phyloP scores from a whole-genome alignment of 23 tunicate species.

The Pegea sp. region DNA sequence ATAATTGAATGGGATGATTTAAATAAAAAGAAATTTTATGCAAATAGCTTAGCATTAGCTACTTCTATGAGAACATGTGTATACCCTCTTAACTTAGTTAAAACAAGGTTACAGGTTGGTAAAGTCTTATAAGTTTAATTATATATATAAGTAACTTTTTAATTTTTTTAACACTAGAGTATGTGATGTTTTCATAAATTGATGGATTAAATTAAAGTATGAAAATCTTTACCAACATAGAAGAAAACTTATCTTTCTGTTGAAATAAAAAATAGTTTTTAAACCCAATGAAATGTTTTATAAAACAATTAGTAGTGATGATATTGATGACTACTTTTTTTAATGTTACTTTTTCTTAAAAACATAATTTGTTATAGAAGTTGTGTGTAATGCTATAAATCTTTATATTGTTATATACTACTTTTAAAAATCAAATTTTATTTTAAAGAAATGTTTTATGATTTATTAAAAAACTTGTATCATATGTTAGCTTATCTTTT shows the following conservation, averaged over 20 bases:
- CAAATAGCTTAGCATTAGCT: constrained; percentile 30
- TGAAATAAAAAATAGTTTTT: no score
- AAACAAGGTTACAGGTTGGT: constrained; percentile 72
- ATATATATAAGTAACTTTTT: not conserved
- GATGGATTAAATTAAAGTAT: not conserved
- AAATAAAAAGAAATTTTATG: constrained; percentile 66
- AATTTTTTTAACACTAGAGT: not conserved
- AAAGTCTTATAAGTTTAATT: not conserved
- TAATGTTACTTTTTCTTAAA: not conserved
- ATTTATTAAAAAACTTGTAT: no score
- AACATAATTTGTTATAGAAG: not conserved
- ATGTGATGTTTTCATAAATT: not conserved
- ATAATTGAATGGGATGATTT: constrained; percentile 90
- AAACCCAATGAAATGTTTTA: not conserved
- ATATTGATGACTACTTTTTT: no score
- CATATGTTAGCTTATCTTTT: not conserved
- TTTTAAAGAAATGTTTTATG: no score
- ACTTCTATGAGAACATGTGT: constrained; percentile 31
- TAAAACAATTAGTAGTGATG: no score
- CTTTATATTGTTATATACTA: no score
- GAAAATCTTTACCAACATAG: not conserved
- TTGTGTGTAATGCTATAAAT: not conserved
- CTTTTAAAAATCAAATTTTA: no score
- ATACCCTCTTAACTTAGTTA: constrained; percentile 59
- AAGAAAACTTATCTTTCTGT: not conserved